These are phyloP conservation scores for Lacanobia wlatinum DNA, from an alignment of 2,888 invertebrate genomes.

Conservation along the genomic window DNA sequence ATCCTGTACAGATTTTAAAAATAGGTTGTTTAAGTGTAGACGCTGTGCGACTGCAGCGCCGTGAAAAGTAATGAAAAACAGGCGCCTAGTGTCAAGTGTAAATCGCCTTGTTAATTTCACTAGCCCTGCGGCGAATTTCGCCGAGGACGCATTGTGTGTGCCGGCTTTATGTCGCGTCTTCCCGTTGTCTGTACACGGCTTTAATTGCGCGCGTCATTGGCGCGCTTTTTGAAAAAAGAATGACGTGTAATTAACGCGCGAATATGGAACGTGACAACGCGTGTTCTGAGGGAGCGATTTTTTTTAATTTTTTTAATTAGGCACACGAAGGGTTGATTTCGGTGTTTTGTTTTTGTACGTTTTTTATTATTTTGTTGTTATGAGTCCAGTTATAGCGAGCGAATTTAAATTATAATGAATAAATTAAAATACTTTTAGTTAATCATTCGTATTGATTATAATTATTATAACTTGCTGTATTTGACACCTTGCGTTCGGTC, in stretches of 20 bases:
- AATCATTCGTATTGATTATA: slow-evolving; percentile 50
- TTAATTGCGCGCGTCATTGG: slow-evolving; percentile 91
- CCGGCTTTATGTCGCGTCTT: slow-evolving; percentile 90
- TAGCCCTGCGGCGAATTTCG: slow-evolving; percentile 90
- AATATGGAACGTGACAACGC: slow-evolving; percentile 91
- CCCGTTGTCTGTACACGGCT: slow-evolving; percentile 90
- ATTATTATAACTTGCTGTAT: slow-evolving; percentile 36
- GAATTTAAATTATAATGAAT: slow-evolving; percentile 63
- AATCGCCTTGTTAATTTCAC: slow-evolving; percentile 91
- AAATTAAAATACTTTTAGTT: slow-evolving; percentile 58
- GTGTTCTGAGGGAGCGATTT: slow-evolving; percentile 87
- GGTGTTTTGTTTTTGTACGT: slow-evolving; percentile 66
- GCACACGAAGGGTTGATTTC: slow-evolving; percentile 72
- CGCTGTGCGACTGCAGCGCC: slow-evolving; percentile 73
- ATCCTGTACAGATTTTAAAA: slow-evolving; percentile 71
- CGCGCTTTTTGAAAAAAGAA: slow-evolving; percentile 91
- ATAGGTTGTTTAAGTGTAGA: slow-evolving; percentile 73
- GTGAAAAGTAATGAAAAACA: slow-evolving; percentile 87
- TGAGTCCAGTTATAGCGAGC: slow-evolving; percentile 55
- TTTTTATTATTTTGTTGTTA: slow-evolving; percentile 65
- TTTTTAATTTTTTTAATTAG: slow-evolving; percentile 89
- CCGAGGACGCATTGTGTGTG: slow-evolving; percentile 90
- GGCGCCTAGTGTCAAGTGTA: slow-evolving; percentile 89
- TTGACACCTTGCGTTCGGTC: slow-evolving; percentile 27
- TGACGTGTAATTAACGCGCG: slow-evolving; percentile 91